Percentiles rank a stretch among this genome's conserved stretches.
phyloP scores from a whole-genome alignment of 2,888 invertebrate species.

The Drosophila putrida region DNA sequence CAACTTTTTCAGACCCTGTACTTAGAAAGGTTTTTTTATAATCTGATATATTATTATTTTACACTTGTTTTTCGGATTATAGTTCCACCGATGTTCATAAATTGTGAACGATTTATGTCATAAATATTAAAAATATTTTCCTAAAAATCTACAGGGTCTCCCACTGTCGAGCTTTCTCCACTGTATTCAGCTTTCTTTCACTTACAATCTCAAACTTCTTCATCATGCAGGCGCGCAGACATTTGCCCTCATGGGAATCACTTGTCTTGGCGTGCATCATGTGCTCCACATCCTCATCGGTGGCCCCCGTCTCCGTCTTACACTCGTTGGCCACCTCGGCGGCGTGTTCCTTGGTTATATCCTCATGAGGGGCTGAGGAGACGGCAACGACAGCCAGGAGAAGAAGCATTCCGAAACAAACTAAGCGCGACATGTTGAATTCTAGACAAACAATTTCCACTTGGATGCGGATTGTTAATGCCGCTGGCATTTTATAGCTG shows the following conservation, averaged over 20 bases:
- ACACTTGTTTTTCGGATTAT: too few relatives aligned
- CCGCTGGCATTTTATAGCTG: conserved; percentile 55
- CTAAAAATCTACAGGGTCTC: too few relatives aligned
- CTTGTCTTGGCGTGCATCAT: conserved; percentile 74
- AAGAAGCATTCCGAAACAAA: conserved; percentile 38
- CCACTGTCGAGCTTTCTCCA: too few relatives aligned
- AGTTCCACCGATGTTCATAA: too few relatives aligned
- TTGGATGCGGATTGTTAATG: conserved; percentile 42
- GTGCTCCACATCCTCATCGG: conserved; percentile 81
- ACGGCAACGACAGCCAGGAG: conserved; percentile 28
- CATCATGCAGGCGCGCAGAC: conserved; percentile 83
- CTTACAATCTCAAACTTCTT: conserved; percentile 83
- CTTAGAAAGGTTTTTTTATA: too few relatives aligned
- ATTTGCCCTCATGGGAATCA: conserved; percentile 77
- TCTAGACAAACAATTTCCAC: conserved; percentile 28
- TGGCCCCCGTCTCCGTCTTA: conserved; percentile 79
- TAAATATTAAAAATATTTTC: too few relatives aligned
- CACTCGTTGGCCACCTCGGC: conserved; percentile 71
- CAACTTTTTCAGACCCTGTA: too few relatives aligned
- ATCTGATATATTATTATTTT: too few relatives aligned
- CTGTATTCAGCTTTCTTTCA: not conserved
- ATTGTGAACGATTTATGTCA: too few relatives aligned
- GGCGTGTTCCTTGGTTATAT: conserved; percentile 67
- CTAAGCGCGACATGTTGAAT: conserved; percentile 61
- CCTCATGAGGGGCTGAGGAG: conserved; percentile 63